These are phyloP conservation scores for Lemur catta DNA, from an alignment of 2,797 vertebrate species.

Conservation along the genomic window DNA sequence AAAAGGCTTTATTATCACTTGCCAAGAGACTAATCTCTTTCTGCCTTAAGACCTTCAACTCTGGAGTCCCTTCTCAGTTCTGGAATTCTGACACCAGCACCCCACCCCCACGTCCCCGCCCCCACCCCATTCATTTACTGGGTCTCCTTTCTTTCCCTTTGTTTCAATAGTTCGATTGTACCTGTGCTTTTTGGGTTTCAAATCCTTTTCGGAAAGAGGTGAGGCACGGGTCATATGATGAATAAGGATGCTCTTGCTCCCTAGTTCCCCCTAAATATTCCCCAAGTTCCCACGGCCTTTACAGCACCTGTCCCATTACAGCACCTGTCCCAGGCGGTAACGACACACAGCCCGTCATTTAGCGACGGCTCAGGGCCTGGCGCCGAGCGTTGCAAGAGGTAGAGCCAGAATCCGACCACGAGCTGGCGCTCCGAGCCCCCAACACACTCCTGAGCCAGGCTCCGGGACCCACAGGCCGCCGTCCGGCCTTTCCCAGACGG, in stretches of 20 bases:
- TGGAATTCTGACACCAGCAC: not conserved
- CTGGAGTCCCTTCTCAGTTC: not conserved
- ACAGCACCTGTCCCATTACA: too few relatives aligned
- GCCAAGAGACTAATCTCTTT: not conserved
- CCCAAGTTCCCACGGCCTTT: not conserved
- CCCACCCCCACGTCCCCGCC: not conserved
- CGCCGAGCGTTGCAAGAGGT: not conserved
- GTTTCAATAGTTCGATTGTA: not conserved
- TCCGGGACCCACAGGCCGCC: fast-evolving
- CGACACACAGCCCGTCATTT: not conserved
- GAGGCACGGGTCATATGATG: not conserved
- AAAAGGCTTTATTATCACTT: not conserved
- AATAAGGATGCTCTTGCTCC: not conserved
- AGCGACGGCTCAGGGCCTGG: not conserved
- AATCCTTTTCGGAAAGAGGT: not conserved
- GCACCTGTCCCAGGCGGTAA: not conserved
- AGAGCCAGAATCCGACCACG: not conserved
- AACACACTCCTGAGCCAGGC: fast-evolving
- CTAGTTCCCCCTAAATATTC: too few relatives aligned
- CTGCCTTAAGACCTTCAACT: not conserved
- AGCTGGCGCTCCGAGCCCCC: too few relatives aligned
- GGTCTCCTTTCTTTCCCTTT: not conserved
- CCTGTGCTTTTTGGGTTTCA: not conserved
- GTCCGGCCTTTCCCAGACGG: fast-evolving
- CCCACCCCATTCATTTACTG: not conserved